These are phyloP conservation scores for Stichodactyla helianthus DNA, from an alignment of 64 coral and sea anemone genomes.

Conservation along the genomic window DNA sequence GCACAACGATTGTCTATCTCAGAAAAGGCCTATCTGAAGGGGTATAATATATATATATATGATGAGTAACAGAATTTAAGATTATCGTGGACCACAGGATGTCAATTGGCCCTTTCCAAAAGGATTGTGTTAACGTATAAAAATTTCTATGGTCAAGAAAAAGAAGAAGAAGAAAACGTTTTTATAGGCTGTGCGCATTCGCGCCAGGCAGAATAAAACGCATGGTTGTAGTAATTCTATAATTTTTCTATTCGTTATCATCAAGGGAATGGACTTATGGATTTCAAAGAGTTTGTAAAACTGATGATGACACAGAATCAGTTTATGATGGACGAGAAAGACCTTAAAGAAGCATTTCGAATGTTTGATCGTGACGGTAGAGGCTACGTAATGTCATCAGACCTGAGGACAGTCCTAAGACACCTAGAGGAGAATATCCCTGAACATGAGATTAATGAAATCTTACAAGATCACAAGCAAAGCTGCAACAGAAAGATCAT, in stretches of 20 bases:
- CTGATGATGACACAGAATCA: constrained; percentile 59
- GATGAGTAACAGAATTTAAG: no score
- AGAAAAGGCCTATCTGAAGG: no score
- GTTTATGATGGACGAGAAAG: constrained; percentile 57
- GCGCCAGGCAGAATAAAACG: neutral
- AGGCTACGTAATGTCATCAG: constrained; percentile 56
- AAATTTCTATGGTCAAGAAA: no score
- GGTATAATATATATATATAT: no score
- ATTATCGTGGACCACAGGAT: no score
- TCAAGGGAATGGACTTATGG: constrained; percentile 56
- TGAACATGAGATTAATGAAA: constrained; percentile 64
- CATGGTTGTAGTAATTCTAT: neutral
- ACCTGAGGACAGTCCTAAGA: constrained; percentile 32
- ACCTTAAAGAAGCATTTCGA: constrained; percentile 43
- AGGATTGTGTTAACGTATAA: no score
- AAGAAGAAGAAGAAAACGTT: no score
- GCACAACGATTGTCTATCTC: no score
- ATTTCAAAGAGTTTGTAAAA: constrained; percentile 64
- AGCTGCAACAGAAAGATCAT: constrained; percentile 56
- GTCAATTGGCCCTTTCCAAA: no score
- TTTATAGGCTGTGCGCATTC: no score
- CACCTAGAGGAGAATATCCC: constrained; percentile 53
- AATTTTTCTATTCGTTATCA: neutral
- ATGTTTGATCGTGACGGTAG: constrained; percentile 57
- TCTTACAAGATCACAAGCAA: constrained; percentile 61